Evolutionary conservation across 2,797 vertebrate species (phyloP).

Genomic region (Gymnoscopelus microlampas): DNA sequence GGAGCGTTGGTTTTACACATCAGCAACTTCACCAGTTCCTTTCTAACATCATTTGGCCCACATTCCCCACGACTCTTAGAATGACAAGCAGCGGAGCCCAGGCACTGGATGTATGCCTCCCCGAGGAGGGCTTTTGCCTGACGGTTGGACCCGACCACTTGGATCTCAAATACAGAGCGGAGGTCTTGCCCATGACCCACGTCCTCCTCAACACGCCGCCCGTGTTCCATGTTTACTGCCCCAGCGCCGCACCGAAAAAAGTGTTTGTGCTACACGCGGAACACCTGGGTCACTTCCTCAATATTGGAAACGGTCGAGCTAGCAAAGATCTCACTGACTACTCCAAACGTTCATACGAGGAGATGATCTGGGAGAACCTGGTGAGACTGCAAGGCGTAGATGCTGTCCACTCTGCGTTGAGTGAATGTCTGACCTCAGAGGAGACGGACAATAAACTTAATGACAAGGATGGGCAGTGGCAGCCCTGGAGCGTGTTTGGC

Average conservation of each 20-base stretch:
- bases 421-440: too few relatives aligned
- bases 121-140: slow-evolving; percentile 40
- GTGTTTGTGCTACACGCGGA: slow-evolving; percentile 27
- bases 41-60: fast-evolving
- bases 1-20: not conserved
- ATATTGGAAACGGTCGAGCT: not conserved
- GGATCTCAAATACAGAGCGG: not conserved
- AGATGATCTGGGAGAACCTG: too few relatives aligned
- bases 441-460: too few relatives aligned
- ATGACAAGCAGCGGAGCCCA: slow-evolving; percentile 12
- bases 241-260: not conserved
- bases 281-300: slow-evolving; percentile 34
- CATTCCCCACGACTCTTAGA: not conserved
- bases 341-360: too few relatives aligned
- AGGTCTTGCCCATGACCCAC: not conserved
- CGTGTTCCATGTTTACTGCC: slow-evolving; percentile 32
- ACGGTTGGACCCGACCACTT: slow-evolving; percentile 16
- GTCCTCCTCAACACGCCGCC: slow-evolving; percentile 20
- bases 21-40: not conserved
- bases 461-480: too few relatives aligned
- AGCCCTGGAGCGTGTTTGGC: too few relatives aligned
- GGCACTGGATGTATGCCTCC: slow-evolving; percentile 32
- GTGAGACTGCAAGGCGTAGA: too few relatives aligned
- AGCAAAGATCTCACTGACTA: too few relatives aligned
- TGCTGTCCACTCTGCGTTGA: too few relatives aligned